Evolutionary conservation across 2,888 invertebrate species (phyloP).

Genomic region (Drosophila austrosaltans): DNA sequence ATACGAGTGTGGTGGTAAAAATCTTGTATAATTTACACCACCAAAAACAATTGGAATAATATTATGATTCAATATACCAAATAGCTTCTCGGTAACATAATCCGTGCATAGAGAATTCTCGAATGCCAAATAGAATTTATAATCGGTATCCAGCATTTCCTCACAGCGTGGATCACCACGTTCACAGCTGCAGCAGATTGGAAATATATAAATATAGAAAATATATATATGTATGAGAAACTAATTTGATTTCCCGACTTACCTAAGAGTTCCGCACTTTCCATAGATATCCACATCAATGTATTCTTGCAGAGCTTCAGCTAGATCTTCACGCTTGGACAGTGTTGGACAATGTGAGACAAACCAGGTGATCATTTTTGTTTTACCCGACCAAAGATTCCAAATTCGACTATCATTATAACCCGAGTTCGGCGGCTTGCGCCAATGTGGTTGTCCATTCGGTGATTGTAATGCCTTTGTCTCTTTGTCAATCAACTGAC

Average conservation of each 20-base stretch:
- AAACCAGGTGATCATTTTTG: slow-evolving; percentile 85
- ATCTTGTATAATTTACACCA: slow-evolving; percentile 86
- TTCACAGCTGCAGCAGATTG: slow-evolving; percentile 65
- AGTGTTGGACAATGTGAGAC: slow-evolving; percentile 85
- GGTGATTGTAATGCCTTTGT: slow-evolving; percentile 77
- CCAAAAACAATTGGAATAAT: slow-evolving; percentile 88
- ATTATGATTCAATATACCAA: slow-evolving; percentile 73
- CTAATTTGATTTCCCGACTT: slow-evolving; percentile 28
- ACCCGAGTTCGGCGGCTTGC: slow-evolving; percentile 48
- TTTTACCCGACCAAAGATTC: slow-evolving; percentile 77
- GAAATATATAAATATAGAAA: background rate
- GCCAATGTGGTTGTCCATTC: slow-evolving; percentile 67
- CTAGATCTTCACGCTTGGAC: slow-evolving; percentile 83
- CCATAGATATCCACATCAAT: slow-evolving; percentile 87
- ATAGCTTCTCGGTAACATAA: slow-evolving; percentile 88
- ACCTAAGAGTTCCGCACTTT: slow-evolving; percentile 85
- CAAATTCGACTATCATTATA: slow-evolving; percentile 60
- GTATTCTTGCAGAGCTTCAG: slow-evolving; percentile 84
- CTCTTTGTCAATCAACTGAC: slow-evolving; percentile 72
- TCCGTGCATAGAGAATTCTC: slow-evolving; percentile 89
- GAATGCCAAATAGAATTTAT: slow-evolving; percentile 88
- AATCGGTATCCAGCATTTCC: slow-evolving; percentile 84
- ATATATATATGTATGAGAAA: background rate
- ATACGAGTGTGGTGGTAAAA: slow-evolving; percentile 86
- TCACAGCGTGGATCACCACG: slow-evolving; percentile 79